These are phyloP conservation scores for Malachius bipustulatus DNA, from an alignment of 2,888 invertebrate genomes.

Conservation along the genomic window DNA sequence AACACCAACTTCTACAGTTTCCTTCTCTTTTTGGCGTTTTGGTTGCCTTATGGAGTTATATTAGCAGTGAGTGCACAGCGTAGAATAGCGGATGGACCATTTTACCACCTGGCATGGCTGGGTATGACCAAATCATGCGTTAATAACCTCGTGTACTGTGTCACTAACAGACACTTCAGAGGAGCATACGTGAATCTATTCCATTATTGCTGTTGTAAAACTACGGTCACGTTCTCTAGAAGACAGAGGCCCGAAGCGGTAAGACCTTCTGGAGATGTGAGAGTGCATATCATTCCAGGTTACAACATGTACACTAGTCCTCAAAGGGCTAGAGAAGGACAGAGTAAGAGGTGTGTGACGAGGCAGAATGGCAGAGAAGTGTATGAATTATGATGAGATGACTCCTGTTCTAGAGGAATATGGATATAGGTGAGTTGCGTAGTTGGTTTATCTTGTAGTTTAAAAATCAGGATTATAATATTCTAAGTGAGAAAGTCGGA, in stretches of 20 bases:
- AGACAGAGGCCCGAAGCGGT: slow-evolving; percentile 42
- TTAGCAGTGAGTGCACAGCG: slow-evolving; percentile 45
- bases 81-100: slow-evolving; percentile 39
- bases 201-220: slow-evolving; percentile 72
- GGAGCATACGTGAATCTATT: slow-evolving; percentile 61
- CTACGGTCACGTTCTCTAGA: slow-evolving; percentile 52
- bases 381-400: slow-evolving; percentile 44
- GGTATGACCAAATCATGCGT: slow-evolving; percentile 57
- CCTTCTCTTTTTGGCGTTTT: slow-evolving; percentile 48
- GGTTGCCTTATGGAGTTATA: slow-evolving; percentile 56
- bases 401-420: slow-evolving; percentile 28
- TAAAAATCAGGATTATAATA: no score
- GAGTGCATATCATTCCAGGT: slow-evolving; percentile 63
- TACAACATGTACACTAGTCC: slow-evolving; percentile 57
- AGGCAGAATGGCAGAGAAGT: slow-evolving; percentile 43
- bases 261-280: slow-evolving; percentile 47
- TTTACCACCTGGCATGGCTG: slow-evolving; percentile 57
- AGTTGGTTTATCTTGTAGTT: slow-evolving; percentile 6
- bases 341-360: slow-evolving; percentile 32
- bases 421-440: slow-evolving; percentile 32
- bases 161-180: slow-evolving; percentile 54
- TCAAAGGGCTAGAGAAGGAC: slow-evolving; percentile 37
- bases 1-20: slow-evolving; percentile 55
- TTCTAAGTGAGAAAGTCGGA: no score
- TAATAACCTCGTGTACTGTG: slow-evolving; percentile 52